Percentiles rank a stretch among this genome's conserved stretches.
Evolutionary conservation across 1,140 invertebrate genomes (phyloP).

Genomic region (Aphelenchoides fujianensis): DNA sequence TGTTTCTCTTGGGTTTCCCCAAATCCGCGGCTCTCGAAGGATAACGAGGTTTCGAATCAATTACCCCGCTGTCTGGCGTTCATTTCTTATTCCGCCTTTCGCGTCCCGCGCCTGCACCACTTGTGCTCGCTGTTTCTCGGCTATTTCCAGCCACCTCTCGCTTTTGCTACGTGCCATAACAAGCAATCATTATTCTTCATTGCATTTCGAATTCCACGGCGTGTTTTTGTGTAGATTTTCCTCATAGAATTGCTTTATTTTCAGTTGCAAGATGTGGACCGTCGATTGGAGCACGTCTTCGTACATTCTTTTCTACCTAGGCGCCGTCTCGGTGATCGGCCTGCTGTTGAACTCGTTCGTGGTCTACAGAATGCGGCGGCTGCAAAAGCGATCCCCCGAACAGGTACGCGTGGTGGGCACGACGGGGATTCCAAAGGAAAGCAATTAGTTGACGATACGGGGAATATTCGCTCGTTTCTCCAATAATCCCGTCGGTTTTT

Average conservation of each 20-base stretch:
- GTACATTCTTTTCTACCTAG: not conserved
- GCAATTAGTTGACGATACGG: too few species aligned
- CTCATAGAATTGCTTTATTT: not conserved
- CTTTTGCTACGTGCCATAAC: too few species aligned
- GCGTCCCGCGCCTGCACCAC: not conserved
- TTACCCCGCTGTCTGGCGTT: not conserved
- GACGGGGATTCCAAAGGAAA: too few species aligned
- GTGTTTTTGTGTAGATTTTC: not conserved
- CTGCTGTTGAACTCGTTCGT: slow-evolving; percentile 37
- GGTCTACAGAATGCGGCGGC: slow-evolving; percentile 25
- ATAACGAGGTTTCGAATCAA: not conserved
- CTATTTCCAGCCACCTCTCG: not conserved
- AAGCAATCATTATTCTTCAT: not conserved
- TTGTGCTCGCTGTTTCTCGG: not conserved
- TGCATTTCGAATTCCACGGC: not conserved
- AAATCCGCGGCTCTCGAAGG: not conserved
- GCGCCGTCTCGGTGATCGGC: slow-evolving; percentile 28
- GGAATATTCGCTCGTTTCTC: too few species aligned
- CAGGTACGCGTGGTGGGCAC: too few species aligned
- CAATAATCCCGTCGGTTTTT: too few species aligned
- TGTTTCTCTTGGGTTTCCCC: not conserved
- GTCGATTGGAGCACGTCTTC: not conserved
- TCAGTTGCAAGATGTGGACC: not conserved
- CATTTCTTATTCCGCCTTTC: not conserved
- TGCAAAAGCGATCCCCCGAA: slow-evolving; percentile 28